These are phyloP conservation scores for Cephus spinipes DNA, from an alignment of 2,888 invertebrate genomes.

Conservation along the genomic window DNA sequence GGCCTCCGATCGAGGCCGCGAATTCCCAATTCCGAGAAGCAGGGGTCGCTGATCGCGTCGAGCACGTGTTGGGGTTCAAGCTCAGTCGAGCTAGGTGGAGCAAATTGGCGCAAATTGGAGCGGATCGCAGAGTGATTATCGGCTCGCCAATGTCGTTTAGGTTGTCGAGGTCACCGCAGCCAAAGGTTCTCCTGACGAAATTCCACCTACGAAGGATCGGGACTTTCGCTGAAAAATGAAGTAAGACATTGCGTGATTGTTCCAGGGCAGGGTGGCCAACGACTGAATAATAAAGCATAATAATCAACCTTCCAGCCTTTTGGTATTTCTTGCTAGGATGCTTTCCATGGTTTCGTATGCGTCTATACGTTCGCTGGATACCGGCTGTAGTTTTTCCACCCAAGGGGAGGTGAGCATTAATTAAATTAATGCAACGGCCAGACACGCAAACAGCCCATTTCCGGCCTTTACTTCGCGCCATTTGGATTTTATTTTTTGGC, in stretches of 20 bases:
- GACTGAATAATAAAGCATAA: constrained; percentile 7
- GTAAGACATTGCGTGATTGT: constrained; percentile 1
- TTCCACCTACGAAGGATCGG: not conserved
- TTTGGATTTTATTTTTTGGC: constrained; percentile 31
- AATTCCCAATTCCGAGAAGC: too few relatives aligned
- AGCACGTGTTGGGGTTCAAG: too few relatives aligned
- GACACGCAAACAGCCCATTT: constrained; percentile 34
- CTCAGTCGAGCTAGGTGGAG: too few relatives aligned
- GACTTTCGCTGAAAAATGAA: not conserved
- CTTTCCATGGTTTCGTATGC: too few relatives aligned
- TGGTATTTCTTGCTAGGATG: constrained; percentile 17
- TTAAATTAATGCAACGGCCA: constrained; percentile 46
- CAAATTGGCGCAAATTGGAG: too few relatives aligned
- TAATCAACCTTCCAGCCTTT: not conserved
- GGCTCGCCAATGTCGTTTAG: not conserved
- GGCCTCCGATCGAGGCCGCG: too few relatives aligned
- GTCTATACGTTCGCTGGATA: too few relatives aligned
- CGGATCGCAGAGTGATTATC: not conserved
- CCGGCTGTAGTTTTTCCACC: constrained; percentile 22
- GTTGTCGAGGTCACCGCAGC: not conserved
- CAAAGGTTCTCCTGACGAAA: not conserved
- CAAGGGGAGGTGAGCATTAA: constrained; percentile 30
- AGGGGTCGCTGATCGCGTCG: too few relatives aligned
- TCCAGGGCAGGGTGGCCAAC: not conserved
- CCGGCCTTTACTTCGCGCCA: constrained; percentile 35